Conservation (phyloP, 1,140 invertebrate species). For the Hermetia illucens region DNA sequence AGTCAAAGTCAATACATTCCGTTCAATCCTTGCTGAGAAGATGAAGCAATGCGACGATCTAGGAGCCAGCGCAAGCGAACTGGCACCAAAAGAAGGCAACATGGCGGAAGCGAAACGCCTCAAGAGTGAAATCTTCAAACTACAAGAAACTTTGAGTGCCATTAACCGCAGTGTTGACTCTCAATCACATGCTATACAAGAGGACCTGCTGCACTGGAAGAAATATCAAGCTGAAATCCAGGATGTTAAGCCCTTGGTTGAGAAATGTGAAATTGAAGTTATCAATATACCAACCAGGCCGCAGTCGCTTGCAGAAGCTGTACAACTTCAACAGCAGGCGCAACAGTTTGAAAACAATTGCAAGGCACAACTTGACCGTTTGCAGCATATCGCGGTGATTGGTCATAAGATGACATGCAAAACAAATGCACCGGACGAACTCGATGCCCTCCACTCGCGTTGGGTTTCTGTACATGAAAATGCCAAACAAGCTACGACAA, state of each 20-base stretch:
- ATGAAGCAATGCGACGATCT: conserved; percentile 53
- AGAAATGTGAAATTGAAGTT: conserved; percentile 63
- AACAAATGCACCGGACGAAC: conserved; percentile 60
- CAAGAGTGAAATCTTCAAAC: conserved; percentile 47
- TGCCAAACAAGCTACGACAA: conserved; percentile 54
- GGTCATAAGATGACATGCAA: conserved; percentile 57
- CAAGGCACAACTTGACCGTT: conserved; percentile 53
- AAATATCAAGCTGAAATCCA: conserved; percentile 64
- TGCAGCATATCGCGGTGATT: conserved; percentile 55
- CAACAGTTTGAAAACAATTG: conserved; percentile 58
- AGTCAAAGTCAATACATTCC: conserved; percentile 49
- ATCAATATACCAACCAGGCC: conserved; percentile 40
- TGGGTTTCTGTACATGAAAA: conserved; percentile 63
- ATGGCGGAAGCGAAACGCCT: conserved; percentile 51
- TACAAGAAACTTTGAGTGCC: conserved; percentile 50
- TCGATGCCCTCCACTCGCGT: conserved; percentile 64
- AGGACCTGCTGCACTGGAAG: conserved; percentile 72
- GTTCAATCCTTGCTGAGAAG: conserved; percentile 56
- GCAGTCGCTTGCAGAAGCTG: conserved; percentile 62
- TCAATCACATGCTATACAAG: conserved; percentile 52
- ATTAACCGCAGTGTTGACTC: conserved; percentile 55
- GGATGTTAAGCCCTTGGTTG: conserved; percentile 76
- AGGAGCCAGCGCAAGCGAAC: conserved; percentile 57
- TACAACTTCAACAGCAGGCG: conserved; percentile 53
- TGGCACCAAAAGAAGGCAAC: conserved; percentile 47